These are phyloP conservation scores for Cnemophilus loriae DNA, from an alignment of 2,113 vertebrate species.

Conservation along the genomic window DNA sequence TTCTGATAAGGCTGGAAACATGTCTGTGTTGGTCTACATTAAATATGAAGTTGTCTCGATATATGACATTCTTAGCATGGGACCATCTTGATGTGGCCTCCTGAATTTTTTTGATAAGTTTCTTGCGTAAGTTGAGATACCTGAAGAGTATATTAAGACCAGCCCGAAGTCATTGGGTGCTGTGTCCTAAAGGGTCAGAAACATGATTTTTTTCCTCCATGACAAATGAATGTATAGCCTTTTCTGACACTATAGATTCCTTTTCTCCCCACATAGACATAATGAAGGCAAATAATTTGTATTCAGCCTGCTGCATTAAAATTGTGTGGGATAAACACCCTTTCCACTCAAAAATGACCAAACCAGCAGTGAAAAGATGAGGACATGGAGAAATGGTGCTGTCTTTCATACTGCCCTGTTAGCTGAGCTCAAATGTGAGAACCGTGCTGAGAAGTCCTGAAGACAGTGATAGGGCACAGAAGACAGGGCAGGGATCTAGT, in stretches of 20 bases:
- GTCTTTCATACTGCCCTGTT: neutral
- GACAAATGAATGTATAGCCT: neutral
- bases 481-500: no score
- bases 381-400: neutral
- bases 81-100: neutral
- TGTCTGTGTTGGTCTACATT: neutral
- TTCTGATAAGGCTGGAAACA: neutral
- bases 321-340: neutral
- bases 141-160: neutral
- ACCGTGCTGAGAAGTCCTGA: neutral
- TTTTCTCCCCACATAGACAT: neutral
- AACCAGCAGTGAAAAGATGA: neutral
- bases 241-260: neutral
- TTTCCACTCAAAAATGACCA: neutral
- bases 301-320: neutral
- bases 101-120: neutral
- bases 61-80: neutral
- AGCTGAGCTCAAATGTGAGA: neutral
- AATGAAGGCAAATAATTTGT: neutral
- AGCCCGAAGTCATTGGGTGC: neutral
- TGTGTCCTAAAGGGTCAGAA: neutral
- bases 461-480: neutral
- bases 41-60: neutral
- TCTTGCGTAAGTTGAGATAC: neutral
- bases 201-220: neutral